Evolutionary conservation across 1,140 invertebrate genomes (phyloP).

Genomic region (Drosophila littoralis): DNA sequence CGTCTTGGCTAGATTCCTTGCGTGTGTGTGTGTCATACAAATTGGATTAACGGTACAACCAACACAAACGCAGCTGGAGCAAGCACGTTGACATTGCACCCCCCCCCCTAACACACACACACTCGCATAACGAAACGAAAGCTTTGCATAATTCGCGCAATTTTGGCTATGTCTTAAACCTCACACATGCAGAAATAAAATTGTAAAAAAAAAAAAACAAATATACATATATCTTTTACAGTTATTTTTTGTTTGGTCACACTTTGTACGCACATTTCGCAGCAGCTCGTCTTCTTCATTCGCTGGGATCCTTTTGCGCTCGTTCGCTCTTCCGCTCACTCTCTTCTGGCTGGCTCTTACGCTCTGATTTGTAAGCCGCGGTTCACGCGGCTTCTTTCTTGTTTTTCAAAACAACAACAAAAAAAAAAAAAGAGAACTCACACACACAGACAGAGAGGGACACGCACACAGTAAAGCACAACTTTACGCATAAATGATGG

Average conservation of each 20-base stretch:
- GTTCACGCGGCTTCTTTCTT: constrained; percentile 21
- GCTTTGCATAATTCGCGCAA: constrained; percentile 55
- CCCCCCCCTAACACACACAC: constrained; percentile 1
- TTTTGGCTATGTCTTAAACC: constrained; percentile 27
- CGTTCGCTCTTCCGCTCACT: constrained; percentile 26
- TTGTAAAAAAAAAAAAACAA: neutral
- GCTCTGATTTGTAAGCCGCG: constrained; percentile 13
- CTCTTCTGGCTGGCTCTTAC: neutral
- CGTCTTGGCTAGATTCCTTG: constrained; percentile 37
- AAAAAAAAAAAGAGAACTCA: constrained; percentile 18
- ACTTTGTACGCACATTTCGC: constrained; percentile 41
- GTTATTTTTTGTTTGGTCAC: constrained; percentile 11
- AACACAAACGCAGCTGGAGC: constrained; percentile 33
- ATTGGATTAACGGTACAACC: constrained; percentile 69
- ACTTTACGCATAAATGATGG: constrained; percentile 9
- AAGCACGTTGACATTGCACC: constrained; percentile 24
- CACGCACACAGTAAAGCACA: neutral
- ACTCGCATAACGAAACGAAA: constrained; percentile 19
- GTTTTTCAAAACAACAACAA: constrained; percentile 33
- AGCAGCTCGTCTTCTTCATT: constrained; percentile 25
- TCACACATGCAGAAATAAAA: constrained; percentile 11
- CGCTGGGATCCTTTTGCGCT: constrained; percentile 22
- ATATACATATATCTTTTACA: constrained; percentile 5
- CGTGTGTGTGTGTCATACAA: constrained; percentile 47
- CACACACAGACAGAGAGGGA: constrained; percentile 5